These are phyloP conservation scores for Lepus americanus DNA, from an alignment of 2,113 vertebrate species.

Conservation along the genomic window DNA sequence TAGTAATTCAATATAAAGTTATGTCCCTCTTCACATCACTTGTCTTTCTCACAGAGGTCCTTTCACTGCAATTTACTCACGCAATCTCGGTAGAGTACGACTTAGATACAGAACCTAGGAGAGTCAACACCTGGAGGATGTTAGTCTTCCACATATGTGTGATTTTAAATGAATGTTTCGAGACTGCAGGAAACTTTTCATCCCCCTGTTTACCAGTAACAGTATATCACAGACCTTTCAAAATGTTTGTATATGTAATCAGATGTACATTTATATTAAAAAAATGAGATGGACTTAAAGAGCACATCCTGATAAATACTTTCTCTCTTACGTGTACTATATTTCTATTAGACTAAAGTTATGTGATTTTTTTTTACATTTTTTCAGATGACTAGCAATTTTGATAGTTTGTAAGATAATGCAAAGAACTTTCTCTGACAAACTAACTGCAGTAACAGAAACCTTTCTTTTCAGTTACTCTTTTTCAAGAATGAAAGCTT, in stretches of 20 bases:
- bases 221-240: conserved; percentile 88
- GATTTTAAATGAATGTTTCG: conserved; percentile 86
- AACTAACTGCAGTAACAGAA: conserved; percentile 95
- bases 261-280: conserved; percentile 93
- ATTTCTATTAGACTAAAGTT: conserved; percentile 94
- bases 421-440: conserved; percentile 93
- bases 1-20: conserved; percentile 79
- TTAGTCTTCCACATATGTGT: conserved; percentile 81
- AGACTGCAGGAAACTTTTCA: conserved; percentile 86
- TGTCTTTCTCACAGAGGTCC: conserved; percentile 82
- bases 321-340: conserved; percentile 93
- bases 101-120: conserved; percentile 75
- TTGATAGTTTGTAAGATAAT: conserved; percentile 95
- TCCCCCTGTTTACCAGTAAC: conserved; percentile 87
- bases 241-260: conserved; percentile 93
- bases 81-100: conserved; percentile 80
- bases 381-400: conserved; percentile 94
- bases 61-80: conserved; percentile 80
- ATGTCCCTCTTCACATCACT: conserved; percentile 82
- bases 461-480: conserved; percentile 94
- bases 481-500: conserved; percentile 93
- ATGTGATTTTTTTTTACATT: conserved; percentile 93
- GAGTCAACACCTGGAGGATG: conserved; percentile 82
- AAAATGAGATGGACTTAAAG: conserved; percentile 92
- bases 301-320: conserved; percentile 92